These are phyloP conservation scores for Corythaixoides concolor DNA, from an alignment of 2,113 vertebrate species.

Conservation along the genomic window DNA sequence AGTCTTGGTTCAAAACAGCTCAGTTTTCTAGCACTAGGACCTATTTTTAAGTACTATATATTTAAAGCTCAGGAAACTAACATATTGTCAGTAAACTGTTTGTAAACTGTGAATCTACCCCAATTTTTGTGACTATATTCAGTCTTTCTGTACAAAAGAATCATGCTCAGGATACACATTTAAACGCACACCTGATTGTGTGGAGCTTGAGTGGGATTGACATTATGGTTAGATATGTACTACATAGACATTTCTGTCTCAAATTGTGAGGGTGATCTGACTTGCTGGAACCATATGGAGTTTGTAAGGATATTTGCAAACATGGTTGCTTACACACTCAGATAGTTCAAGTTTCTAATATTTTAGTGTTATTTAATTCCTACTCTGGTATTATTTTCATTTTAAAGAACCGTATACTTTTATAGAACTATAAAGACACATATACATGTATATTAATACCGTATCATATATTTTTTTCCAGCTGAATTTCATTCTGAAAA, in stretches of 20 bases:
- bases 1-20: background rate
- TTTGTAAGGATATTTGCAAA: background rate
- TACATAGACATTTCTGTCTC: background rate
- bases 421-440: background rate
- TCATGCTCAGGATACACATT: background rate
- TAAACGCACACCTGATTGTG: rapidly evolving
- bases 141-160: background rate
- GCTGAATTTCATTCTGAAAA: background rate
- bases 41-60: background rate
- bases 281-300: background rate
- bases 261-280: background rate
- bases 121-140: background rate
- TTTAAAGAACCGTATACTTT: background rate
- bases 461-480: background rate
- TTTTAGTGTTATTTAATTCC: background rate
- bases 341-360: background rate
- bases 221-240: background rate
- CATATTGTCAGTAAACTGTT: background rate
- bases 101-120: background rate
- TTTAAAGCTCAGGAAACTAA: background rate
- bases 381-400: background rate
- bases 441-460: background rate
- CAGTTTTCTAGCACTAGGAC: background rate
- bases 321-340: background rate
- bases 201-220: background rate